A percentile compares a stretch with the other conserved stretches of the same genome.
phyloP scores from a whole-genome alignment of 2,888 invertebrate species.

The Hypomecis atomaria region DNA sequence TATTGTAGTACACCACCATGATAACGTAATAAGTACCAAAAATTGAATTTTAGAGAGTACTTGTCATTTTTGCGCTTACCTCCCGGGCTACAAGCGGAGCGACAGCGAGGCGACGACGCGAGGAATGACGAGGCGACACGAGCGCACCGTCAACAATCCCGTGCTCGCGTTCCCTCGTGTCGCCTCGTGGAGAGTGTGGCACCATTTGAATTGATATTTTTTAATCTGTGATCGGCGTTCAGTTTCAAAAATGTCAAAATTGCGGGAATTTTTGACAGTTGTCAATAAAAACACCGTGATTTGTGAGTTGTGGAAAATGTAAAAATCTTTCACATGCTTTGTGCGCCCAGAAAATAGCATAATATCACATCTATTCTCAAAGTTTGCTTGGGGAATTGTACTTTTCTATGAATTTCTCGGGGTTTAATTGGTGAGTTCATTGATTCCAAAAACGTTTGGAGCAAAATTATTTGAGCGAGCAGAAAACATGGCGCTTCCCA shows the following conservation, averaged over 20 bases:
- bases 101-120: too few relatives aligned
- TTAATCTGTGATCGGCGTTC: constrained; percentile 22
- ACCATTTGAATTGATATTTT: too few relatives aligned
- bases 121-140: too few relatives aligned
- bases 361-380: not conserved
- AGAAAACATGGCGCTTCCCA: constrained; percentile 77
- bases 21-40: too few relatives aligned
- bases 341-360: not conserved
- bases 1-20: too few relatives aligned
- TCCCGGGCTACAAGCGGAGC: too few relatives aligned
- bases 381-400: constrained; percentile 9
- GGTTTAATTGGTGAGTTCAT: constrained; percentile 68
- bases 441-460: constrained; percentile 51
- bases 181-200: too few relatives aligned
- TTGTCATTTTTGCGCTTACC: too few relatives aligned
- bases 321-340: not conserved
- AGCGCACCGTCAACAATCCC: too few relatives aligned
- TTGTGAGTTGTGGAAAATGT: constrained; percentile 27
- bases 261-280: constrained; percentile 81
- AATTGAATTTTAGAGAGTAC: too few relatives aligned
- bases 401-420: constrained; percentile 44
- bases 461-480: constrained; percentile 62
- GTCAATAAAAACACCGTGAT: constrained; percentile 79
- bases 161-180: too few relatives aligned
- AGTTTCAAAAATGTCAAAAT: constrained; percentile 64